phyloP scores from a whole-genome alignment of 2,888 invertebrate species.

The Amphimallon solstitiale region DNA sequence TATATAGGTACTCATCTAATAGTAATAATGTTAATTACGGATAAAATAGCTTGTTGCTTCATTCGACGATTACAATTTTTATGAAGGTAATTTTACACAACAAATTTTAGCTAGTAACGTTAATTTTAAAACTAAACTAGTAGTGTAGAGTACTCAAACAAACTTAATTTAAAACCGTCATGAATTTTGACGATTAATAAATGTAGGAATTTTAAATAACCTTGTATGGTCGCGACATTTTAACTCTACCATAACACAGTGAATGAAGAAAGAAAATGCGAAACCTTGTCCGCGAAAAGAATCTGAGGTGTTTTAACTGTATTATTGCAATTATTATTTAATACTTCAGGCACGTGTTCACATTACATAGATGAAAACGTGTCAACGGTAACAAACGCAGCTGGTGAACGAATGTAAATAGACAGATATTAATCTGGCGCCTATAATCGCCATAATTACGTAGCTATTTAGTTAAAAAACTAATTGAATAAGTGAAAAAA shows the following conservation, averaged over 20 bases:
- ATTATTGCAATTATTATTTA: conserved; percentile 41
- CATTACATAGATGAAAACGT: conserved; percentile 16
- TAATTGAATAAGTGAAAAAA: conserved; percentile 14
- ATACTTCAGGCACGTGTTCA: conserved; percentile 38
- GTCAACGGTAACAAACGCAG: conserved; percentile 23
- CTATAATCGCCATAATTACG: conserved; percentile 24
- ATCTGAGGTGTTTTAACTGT: conserved; percentile 39
- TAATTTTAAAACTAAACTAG: too few relatives aligned
- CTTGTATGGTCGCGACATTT: conserved; percentile 12
- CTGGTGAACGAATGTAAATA: conserved; percentile 30
- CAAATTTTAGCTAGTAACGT: too few relatives aligned
- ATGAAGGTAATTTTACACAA: too few relatives aligned
- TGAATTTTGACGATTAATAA: too few relatives aligned
- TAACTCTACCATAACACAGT: conserved; percentile 4
- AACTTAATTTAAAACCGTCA: too few relatives aligned
- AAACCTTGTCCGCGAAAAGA: conserved; percentile 39
- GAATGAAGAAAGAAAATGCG: conserved; percentile 29
- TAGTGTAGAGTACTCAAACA: too few relatives aligned
- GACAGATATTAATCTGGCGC: conserved; percentile 31
- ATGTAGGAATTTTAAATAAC: background rate
- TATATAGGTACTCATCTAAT: too few relatives aligned
- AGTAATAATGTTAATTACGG: too few relatives aligned
- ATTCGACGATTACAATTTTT: too few relatives aligned
- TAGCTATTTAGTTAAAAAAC: conserved; percentile 21
- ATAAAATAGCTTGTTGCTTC: too few relatives aligned